Conservation (phyloP, 2,113 vertebrate species). For the Cyanoramphus novaezelandiae region DNA sequence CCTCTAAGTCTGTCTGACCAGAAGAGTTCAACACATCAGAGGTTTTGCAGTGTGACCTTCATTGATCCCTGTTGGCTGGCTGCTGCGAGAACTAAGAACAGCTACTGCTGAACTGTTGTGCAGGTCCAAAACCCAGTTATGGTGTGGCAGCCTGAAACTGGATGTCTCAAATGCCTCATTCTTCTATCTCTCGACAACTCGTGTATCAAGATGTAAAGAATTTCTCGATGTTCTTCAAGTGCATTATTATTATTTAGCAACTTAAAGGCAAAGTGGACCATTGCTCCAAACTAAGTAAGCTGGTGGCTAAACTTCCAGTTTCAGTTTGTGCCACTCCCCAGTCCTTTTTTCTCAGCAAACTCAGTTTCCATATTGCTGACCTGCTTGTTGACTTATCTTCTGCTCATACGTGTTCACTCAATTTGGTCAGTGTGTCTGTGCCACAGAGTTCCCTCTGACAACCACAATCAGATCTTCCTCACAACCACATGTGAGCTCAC, state of each 20-base stretch:
- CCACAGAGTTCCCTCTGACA: not conserved
- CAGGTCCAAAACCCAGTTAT: not conserved
- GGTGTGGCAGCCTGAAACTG: not conserved
- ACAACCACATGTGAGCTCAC: not conserved
- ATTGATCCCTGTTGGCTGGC: not conserved
- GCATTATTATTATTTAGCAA: not conserved
- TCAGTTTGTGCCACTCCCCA: not conserved
- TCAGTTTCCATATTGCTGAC: not conserved
- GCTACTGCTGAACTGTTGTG: not conserved
- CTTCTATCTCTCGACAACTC: not conserved
- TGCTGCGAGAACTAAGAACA: not conserved
- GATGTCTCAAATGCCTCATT: not conserved
- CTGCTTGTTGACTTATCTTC: not conserved
- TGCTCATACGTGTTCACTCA: rapidly evolving
- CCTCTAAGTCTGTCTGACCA: not conserved
- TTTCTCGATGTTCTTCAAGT: not conserved
- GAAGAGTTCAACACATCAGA: not conserved
- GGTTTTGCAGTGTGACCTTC: not conserved
- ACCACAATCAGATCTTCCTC: not conserved
- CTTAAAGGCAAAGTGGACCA: not conserved
- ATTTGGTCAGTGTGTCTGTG: not conserved
- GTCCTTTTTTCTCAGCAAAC: not conserved
- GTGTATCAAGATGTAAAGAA: not conserved
- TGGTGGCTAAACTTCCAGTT: not conserved
- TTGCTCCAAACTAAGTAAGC: not conserved